Conservation (phyloP, 2,888 invertebrate genomes). For the Leptinotarsa juncta region DNA sequence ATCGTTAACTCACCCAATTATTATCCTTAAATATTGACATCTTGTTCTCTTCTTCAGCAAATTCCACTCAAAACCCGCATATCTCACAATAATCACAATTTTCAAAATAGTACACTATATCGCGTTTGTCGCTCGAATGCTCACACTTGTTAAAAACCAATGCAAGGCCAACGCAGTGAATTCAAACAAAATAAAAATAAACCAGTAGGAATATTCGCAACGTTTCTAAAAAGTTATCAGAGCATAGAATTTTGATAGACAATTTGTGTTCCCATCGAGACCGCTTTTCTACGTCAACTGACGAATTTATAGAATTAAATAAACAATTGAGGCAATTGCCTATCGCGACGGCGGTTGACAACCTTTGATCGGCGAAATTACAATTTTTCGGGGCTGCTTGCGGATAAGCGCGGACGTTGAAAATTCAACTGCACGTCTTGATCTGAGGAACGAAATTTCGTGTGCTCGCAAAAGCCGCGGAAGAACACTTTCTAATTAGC, state of each 20-base stretch:
- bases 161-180: constrained; percentile 14
- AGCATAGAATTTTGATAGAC: constrained; percentile 14
- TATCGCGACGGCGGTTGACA: constrained; percentile 19
- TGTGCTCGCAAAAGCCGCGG: constrained; percentile 19
- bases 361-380: constrained; percentile 23
- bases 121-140: neutral
- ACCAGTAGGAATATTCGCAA: constrained; percentile 8
- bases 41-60: constrained; percentile 8
- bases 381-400: constrained; percentile 4
- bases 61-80: constrained; percentile 14
- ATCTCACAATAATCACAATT: constrained; percentile 16
- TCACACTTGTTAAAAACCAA: constrained; percentile 7
- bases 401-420: constrained; percentile 1
- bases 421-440: constrained; percentile 15
- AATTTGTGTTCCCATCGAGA: neutral
- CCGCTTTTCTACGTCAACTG: constrained; percentile 8
- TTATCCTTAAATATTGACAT: constrained; percentile 34
- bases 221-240: constrained; percentile 13
- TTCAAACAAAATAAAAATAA: constrained; percentile 17
- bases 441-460: constrained; percentile 18
- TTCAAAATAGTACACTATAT: constrained; percentile 9
- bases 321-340: constrained; percentile 12
- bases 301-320: constrained; percentile 7
- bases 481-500: constrained; percentile 26
- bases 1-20: constrained; percentile 25